Evolutionary conservation across 2,113 vertebrate species (phyloP).

Genomic region (Epinephelus lanceolatus): DNA sequence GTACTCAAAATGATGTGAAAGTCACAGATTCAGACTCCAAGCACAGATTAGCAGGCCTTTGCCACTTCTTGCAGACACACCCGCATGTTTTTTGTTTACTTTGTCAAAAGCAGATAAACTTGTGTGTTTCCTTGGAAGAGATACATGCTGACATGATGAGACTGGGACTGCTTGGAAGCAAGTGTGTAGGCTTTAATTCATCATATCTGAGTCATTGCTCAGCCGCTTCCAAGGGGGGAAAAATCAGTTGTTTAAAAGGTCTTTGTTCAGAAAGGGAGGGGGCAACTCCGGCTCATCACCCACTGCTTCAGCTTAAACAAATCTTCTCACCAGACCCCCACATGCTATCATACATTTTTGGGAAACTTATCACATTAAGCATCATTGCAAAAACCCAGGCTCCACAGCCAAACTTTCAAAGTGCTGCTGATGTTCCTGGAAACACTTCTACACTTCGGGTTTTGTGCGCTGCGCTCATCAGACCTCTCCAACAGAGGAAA

Average conservation of each 20-base stretch:
- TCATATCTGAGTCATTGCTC: slow-evolving; percentile 6
- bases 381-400: not conserved
- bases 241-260: slow-evolving; percentile 64
- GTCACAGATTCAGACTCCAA: slow-evolving; percentile 1
- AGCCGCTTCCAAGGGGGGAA: not conserved
- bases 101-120: slow-evolving; percentile 44
- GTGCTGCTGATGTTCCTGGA: slow-evolving; percentile 6
- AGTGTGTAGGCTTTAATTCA: not conserved
- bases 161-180: not conserved
- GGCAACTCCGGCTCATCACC: slow-evolving; percentile 41
- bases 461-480: slow-evolving; percentile 34
- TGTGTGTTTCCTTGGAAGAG: slow-evolving; percentile 33
- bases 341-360: not conserved
- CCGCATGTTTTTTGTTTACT: slow-evolving; percentile 50
- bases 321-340: not conserved
- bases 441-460: not conserved
- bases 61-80: slow-evolving; percentile 61
- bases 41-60: slow-evolving; percentile 10
- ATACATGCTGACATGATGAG: not conserved
- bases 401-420: not conserved
- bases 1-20: not conserved
- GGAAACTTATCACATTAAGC: not conserved
- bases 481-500: slow-evolving; percentile 17
- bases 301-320: slow-evolving; percentile 27
- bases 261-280: slow-evolving; percentile 70